Evolutionary conservation across 1,140 invertebrate species (phyloP).

Genomic region (Stratiolaelaps scimitus): DNA sequence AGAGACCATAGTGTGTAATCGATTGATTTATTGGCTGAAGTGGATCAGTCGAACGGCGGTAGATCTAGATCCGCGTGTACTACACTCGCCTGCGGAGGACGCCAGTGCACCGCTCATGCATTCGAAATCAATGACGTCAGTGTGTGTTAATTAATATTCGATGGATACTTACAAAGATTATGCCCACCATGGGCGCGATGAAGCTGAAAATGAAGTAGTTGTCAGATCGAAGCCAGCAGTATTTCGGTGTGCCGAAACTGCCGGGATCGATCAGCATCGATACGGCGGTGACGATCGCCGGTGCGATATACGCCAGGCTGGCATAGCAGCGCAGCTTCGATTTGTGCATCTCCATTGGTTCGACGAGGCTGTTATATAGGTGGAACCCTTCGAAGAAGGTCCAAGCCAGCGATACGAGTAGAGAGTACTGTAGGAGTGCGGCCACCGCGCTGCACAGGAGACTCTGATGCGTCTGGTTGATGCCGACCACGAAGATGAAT

Average conservation of each 20-base stretch:
- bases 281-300: slow-evolving; percentile 57
- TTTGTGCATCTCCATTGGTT: slow-evolving; percentile 81
- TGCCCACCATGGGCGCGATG: slow-evolving; percentile 68
- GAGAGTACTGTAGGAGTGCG: slow-evolving; percentile 82
- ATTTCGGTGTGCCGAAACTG: slow-evolving; percentile 69
- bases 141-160: too few species aligned
- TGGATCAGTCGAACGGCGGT: too few species aligned
- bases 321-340: slow-evolving; percentile 72
- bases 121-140: too few species aligned
- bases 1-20: too few species aligned
- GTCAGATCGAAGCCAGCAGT: slow-evolving; percentile 77
- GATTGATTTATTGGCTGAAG: too few species aligned
- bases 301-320: slow-evolving; percentile 63
- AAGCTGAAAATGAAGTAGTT: slow-evolving; percentile 83
- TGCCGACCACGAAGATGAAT: slow-evolving; percentile 77
- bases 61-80: too few species aligned
- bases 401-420: slow-evolving; percentile 88
- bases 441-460: slow-evolving; percentile 80
- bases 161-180: slow-evolving; percentile 49
- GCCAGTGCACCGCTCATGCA: too few species aligned
- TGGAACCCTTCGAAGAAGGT: slow-evolving; percentile 66
- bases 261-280: slow-evolving; percentile 62
- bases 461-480: slow-evolving; percentile 68
- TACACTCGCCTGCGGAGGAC: too few species aligned
- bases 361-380: slow-evolving; percentile 83